phyloP scores from a whole-genome alignment of 1,140 invertebrate genomes.

The Eurosta solidaginis region DNA sequence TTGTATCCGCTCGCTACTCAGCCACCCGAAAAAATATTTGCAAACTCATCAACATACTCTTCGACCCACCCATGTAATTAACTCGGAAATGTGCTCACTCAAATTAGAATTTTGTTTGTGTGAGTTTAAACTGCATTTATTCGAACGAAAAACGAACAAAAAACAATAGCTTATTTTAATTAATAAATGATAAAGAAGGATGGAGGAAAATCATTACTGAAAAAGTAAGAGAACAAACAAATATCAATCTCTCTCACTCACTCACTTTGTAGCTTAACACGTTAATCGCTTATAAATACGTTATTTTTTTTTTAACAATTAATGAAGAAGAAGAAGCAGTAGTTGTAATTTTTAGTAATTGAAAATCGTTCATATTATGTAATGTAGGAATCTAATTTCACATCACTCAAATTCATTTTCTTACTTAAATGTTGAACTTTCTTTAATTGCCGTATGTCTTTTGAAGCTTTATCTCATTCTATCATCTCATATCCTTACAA shows the following conservation, averaged over 20 bases:
- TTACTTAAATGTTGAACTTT: background rate
- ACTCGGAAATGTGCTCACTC: too few relatives aligned
- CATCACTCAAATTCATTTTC: background rate
- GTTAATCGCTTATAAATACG: background rate
- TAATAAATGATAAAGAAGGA: background rate
- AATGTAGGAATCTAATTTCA: background rate
- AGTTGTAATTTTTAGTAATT: conserved; percentile 8
- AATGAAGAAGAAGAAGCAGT: conserved; percentile 3
- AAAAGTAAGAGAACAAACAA: conserved; percentile 17
- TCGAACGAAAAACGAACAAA: background rate
- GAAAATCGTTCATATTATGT: conserved; percentile 32
- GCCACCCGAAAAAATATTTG: background rate
- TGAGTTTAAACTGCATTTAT: background rate
- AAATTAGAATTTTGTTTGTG: too few relatives aligned
- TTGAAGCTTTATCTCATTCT: background rate
- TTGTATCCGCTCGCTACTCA: background rate
- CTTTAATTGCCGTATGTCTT: too few relatives aligned
- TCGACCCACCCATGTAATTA: background rate
- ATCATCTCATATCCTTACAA: background rate
- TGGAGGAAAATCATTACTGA: background rate
- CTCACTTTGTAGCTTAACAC: conserved; percentile 16
- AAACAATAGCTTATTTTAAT: background rate
- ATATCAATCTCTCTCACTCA: conserved; percentile 5
- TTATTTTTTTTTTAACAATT: conserved; percentile 7
- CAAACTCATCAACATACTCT: conserved; percentile 2